phyloP scores from a whole-genome alignment of 2,113 vertebrate species.

The Opisthocomus hoazin region DNA sequence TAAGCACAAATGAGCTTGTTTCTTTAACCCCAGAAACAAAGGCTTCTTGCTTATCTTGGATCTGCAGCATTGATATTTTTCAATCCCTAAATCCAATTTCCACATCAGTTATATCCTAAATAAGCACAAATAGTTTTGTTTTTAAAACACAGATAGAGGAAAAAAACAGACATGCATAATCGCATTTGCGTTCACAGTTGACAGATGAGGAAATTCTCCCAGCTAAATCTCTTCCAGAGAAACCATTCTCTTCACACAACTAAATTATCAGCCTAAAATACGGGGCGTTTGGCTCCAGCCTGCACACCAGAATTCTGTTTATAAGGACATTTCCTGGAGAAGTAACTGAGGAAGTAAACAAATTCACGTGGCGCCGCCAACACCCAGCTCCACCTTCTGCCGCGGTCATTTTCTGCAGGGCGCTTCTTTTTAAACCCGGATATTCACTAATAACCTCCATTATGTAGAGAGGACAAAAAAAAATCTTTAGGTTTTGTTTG shows the following conservation, averaged over 20 bases:
- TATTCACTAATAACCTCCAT: not conserved
- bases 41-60: not conserved
- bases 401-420: rapidly evolving
- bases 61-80: not conserved
- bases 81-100: not conserved
- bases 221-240: not conserved
- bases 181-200: not conserved
- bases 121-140: not conserved
- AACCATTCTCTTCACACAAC: not conserved
- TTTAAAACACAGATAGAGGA: not conserved
- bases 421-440: not conserved
- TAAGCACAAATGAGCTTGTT: not conserved
- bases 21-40: not conserved
- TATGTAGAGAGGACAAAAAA: not conserved
- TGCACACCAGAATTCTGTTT: not conserved
- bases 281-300: not conserved
- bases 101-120: not conserved
- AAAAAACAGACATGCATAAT: not conserved
- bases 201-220: not conserved
- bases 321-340: not conserved
- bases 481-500: not conserved
- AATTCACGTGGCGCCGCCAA: not conserved
- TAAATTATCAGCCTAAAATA: not conserved
- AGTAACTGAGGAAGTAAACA: constrained; percentile 7
- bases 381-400: not conserved